phyloP scores from a whole-genome alignment of 2,113 vertebrate genomes.

The Acanthisitta chloris region DNA sequence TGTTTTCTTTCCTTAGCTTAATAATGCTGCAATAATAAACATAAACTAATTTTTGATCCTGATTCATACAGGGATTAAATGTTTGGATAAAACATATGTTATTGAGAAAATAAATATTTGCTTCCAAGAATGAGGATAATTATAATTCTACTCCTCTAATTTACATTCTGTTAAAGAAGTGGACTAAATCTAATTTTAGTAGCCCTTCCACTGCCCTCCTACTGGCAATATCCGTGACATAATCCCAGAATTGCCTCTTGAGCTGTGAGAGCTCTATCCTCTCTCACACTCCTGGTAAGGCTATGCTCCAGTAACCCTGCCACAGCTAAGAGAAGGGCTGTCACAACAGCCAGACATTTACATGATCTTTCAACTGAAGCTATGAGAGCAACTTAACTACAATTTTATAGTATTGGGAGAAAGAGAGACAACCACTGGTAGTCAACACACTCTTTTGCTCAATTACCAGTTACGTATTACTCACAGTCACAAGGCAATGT shows the following conservation, averaged over 20 bases:
- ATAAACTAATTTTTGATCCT: not conserved
- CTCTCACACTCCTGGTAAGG: not conserved
- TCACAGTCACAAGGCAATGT: not conserved
- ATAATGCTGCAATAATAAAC: not conserved
- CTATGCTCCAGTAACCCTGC: not conserved
- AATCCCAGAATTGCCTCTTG: slow-evolving; percentile 46
- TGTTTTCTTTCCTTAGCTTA: not conserved
- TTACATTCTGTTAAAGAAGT: not conserved
- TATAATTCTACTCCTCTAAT: not conserved
- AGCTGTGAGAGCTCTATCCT: slow-evolving; percentile 27
- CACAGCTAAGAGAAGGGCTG: not conserved
- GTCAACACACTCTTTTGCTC: not conserved
- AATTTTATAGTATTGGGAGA: not conserved
- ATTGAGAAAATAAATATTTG: not conserved
- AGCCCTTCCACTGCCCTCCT: slow-evolving; percentile 17
- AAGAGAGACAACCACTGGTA: not conserved
- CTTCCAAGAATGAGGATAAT: not conserved
- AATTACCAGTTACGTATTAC: not conserved
- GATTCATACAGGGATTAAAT: not conserved
- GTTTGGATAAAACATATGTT: not conserved
- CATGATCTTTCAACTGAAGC: slow-evolving; percentile 29
- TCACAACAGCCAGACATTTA: slow-evolving; percentile 2
- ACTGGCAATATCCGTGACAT: slow-evolving; percentile 18
- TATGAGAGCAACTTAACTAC: not conserved
- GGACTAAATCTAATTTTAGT: slow-evolving; percentile 33